A percentile compares a stretch with the other conserved stretches of the same genome.
Evolutionary conservation across 2,888 invertebrate genomes (phyloP).

Genomic region (Tetrapedia diversipes): DNA sequence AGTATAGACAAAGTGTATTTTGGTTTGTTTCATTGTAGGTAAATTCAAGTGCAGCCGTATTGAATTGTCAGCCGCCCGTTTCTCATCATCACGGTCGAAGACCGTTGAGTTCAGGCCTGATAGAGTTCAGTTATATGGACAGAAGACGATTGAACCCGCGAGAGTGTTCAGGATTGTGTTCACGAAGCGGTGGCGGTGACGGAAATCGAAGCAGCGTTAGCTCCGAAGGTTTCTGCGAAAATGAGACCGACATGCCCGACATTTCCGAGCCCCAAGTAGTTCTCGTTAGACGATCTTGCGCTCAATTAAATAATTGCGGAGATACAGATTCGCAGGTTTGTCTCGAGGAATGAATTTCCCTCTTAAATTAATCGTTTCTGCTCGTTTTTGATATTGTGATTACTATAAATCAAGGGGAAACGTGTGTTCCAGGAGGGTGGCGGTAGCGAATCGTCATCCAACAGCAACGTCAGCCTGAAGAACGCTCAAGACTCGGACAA

Average conservation of each 20-base stretch:
- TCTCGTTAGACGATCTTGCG: conserved; percentile 84
- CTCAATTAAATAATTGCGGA: conserved; percentile 82
- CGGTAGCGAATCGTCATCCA: conserved; percentile 85
- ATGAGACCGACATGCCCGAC: conserved; percentile 90
- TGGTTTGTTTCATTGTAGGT: conserved; percentile 83
- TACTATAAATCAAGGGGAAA: not conserved
- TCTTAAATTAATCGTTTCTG: too few species aligned
- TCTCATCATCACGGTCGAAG: conserved; percentile 82
- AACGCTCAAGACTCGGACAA: conserved; percentile 80
- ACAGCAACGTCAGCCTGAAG: conserved; percentile 82
- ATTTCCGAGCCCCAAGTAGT: conserved; percentile 81
- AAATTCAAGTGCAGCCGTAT: conserved; percentile 92
- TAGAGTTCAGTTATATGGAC: conserved; percentile 82
- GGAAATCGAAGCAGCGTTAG: conserved; percentile 96
- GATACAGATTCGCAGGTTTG: conserved; percentile 81
- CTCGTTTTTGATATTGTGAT: not conserved
- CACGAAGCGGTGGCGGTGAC: conserved; percentile 83
- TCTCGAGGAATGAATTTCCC: not conserved
- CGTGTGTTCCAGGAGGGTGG: conserved; percentile 86
- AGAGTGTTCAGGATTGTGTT: conserved; percentile 78
- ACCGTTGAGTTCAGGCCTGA: conserved; percentile 82
- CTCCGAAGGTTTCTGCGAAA: conserved; percentile 98
- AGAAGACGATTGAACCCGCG: conserved; percentile 79
- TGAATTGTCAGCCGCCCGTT: conserved; percentile 88
- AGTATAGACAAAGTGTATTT: not conserved